Base-by-base conservation (phyloP, 1,140 invertebrate species). In the Heliconius himera region DNA sequence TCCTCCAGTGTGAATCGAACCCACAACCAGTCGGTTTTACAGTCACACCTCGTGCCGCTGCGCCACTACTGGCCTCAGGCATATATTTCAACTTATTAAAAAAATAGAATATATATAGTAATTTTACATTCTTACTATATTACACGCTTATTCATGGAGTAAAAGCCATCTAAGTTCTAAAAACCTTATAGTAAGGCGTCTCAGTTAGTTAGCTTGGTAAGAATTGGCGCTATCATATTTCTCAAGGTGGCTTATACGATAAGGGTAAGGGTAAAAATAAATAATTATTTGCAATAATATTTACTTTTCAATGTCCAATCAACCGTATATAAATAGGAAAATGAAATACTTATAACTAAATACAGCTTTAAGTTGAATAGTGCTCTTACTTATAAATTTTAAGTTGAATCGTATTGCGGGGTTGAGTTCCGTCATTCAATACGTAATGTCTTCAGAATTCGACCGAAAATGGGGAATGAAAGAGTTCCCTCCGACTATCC, bases 111-210 rank as follows among this genome's bases (percentile, higher is more conserved):
- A 22, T 56, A 22, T 6, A 46, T 46, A 51, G 41, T 20, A 51
- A 8, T 46, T 3, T 51, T 1, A 51, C 13, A 46, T 46, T 46
- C 0, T 20, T 51, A 8, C 49, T 66, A 6, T 11, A 66, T 66
- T 5, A 26, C 20, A 26, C 22, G n/a, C 60, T 66, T 66, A 66
- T 29, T 66, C 11, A 29, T 26, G 13, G 8, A 1, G 20, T 26
- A 13, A 66, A 66, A 66, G 60, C 60, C 60, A 66, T 66, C 60
- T 66, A 66, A 66, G 13, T 66, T 66, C 60, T 60, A n/a, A 60
- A 66, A 66, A 26, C 26, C 11, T 13, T 29, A 26, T 29, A 26
- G 60, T 66, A 66, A 66, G 60, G 60, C 60, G 60, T 66, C 22
- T 66, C 26, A 66, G 8, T 66, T 11, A 66, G 8, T 66, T 11